A percentile compares a stretch with the other conserved stretches of the same genome.
These are phyloP conservation scores for Ornithoptera alexandrae DNA, from an alignment of 2,888 invertebrate genomes.

Conservation along the genomic window DNA sequence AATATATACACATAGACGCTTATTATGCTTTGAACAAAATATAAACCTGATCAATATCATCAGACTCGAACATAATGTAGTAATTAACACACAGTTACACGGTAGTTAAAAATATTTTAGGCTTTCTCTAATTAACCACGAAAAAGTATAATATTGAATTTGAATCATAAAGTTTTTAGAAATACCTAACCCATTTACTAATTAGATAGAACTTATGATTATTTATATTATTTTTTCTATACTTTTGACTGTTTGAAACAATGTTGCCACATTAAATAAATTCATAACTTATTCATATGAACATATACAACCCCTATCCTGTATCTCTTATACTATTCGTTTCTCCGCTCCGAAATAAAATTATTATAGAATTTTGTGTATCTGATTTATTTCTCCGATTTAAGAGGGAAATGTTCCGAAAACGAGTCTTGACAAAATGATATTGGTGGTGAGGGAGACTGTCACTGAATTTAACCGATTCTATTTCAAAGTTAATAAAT, in stretches of 20 bases:
- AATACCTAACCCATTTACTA: not conserved
- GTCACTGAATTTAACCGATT: no score
- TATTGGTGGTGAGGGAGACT: no score
- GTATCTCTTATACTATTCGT: no score
- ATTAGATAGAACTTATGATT: no score
- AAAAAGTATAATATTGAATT: not conserved
- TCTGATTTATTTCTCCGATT: not conserved
- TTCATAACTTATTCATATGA: no score
- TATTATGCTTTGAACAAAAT: not conserved
- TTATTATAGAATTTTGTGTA: no score
- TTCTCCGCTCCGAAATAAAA: no score
- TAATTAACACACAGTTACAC: not conserved
- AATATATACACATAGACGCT: not conserved
- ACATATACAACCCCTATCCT: no score
- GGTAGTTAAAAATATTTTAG: no score
- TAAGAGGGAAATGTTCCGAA: not conserved
- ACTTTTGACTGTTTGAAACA: not conserved
- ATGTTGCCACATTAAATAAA: not conserved
- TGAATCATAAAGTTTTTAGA: not conserved
- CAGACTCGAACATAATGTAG: conserved; percentile 66
- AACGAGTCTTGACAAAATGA: not conserved
- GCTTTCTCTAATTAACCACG: not conserved
- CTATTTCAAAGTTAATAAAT: no score
- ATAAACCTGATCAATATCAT: conserved; percentile 70
- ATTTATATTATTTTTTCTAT: no score